Evolutionary conservation across 2,113 vertebrate species (phyloP), one percentile per base, ranked within the genome.

Genomic region (Illadopsis cleaveri): DNA sequence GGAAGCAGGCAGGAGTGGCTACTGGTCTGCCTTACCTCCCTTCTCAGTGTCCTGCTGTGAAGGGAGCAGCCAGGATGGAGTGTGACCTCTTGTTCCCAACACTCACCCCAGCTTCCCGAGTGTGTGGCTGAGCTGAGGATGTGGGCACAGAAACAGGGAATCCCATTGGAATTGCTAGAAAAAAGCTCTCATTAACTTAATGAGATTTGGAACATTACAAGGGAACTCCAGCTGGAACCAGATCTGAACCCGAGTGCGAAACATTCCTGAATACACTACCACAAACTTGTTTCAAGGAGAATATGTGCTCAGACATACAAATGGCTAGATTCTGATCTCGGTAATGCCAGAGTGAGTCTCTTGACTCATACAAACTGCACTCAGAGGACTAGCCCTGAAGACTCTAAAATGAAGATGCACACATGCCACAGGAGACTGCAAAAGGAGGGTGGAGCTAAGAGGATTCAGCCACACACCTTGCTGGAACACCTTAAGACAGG

Each of bases 221-320:
- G 95, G 96, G 96, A 96, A 96, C 92, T 97, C 96, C 94, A 95
- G 90, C 86, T 96, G 96, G 94, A 97, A 96, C 93, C 62, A 96
- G 96, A 95, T 96, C 92, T 95, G 88, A 94, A 96, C 93, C 56
- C 2, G 9, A 89, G 86, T 45, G 48, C 2, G 10, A 96, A 95
- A 81, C 94, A 92, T 93, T 97, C 94, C 96, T 96, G 94, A 92
- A 76, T 83, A 82, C 51, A 45, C 93, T 94, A 93, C 86, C 64
- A 71, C 88, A 93, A 94, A 92, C 93, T 83, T 71, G 72, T 86
- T 96, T 92, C 90, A 82, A 93, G 92, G 80, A 90, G 89, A 96
- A 28, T 89, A 94, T 94, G 94, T 96, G 82, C 94, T 96, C 96
- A 96, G 96, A 96, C 94, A 92, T 94, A 96, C 92, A 95, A 94